A percentile compares a stretch with the other conserved stretches of the same genome.
Evolutionary conservation across 1,140 invertebrate species (phyloP).

Genomic region (Drosophila saltans): DNA sequence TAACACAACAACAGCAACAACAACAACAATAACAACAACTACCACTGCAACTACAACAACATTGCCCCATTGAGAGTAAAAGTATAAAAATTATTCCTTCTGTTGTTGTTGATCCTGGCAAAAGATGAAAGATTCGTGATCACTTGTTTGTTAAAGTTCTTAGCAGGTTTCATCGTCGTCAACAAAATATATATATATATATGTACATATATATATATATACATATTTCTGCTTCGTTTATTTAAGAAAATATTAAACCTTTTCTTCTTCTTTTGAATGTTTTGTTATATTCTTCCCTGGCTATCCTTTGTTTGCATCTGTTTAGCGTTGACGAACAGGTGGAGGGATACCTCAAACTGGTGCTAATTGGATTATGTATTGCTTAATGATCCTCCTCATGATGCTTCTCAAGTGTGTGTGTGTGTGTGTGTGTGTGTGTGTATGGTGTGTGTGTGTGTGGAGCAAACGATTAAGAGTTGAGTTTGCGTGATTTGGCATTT

Average conservation of each 20-base stretch:
- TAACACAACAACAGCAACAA: conserved; percentile 31
- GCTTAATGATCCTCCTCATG: conserved; percentile 67
- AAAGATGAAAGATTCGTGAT: conserved; percentile 54
- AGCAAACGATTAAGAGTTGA: conserved; percentile 25
- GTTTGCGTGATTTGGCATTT: conserved; percentile 36
- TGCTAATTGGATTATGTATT: conserved; percentile 78
- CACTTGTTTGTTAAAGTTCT: conserved; percentile 77
- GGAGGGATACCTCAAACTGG: conserved; percentile 46
- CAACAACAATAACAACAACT: background rate
- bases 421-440: conserved; percentile 8
- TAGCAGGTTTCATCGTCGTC: conserved; percentile 63
- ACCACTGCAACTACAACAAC: no score
- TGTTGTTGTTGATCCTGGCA: conserved; percentile 38
- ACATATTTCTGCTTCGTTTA: conserved; percentile 71
- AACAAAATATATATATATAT: conserved; percentile 31
- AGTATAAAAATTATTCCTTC: conserved; percentile 47
- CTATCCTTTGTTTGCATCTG: conserved; percentile 51
- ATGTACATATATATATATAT: no score
- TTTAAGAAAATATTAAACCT: conserved; percentile 70
- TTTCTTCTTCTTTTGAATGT: conserved; percentile 31
- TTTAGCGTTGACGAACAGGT: conserved; percentile 61
- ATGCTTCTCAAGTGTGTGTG: conserved; percentile 20
- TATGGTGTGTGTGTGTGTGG: conserved; percentile 19
- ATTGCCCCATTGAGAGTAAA: conserved; percentile 62
- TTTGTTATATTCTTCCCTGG: background rate